Conservation (phyloP, 2,797 vertebrate genomes). For the Synanceia verrucosa region DNA sequence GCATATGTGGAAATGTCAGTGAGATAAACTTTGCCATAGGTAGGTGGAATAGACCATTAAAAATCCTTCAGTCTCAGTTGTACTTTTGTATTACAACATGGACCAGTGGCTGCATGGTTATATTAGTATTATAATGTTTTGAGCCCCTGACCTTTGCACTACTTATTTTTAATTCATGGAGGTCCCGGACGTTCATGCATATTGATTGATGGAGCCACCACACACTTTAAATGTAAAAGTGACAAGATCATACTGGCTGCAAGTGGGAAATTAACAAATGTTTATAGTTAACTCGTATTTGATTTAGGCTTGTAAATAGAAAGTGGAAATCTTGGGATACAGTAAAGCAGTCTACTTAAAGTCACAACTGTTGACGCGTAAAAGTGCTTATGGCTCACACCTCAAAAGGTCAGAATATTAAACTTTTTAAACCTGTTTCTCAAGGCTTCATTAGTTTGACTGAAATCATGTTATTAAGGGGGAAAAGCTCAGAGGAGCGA, state of each 20-base stretch:
- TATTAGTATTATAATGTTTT: background rate
- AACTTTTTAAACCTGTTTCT: conserved; percentile 9
- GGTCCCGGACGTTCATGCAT: background rate
- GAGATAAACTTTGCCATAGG: background rate
- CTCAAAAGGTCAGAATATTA: background rate
- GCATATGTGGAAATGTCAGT: background rate
- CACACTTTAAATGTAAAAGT: background rate
- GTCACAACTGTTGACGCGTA: background rate
- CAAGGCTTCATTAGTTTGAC: background rate
- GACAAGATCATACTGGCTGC: background rate
- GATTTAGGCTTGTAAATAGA: background rate
- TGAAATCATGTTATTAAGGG: background rate
- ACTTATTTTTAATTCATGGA: conserved; percentile 14
- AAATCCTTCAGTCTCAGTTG: background rate
- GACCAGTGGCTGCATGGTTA: background rate
- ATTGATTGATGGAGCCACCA: background rate
- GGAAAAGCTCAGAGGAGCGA: background rate
- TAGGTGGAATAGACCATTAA: background rate
- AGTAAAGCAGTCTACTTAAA: background rate
- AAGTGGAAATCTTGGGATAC: background rate
- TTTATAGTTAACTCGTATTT: background rate
- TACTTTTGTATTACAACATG: background rate
- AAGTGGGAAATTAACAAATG: background rate
- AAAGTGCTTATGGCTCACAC: background rate
- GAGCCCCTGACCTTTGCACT: conserved; percentile 33